Evolutionary conservation across 2,113 vertebrate genomes (phyloP).

Genomic region (Peromyscus leucopus): DNA sequence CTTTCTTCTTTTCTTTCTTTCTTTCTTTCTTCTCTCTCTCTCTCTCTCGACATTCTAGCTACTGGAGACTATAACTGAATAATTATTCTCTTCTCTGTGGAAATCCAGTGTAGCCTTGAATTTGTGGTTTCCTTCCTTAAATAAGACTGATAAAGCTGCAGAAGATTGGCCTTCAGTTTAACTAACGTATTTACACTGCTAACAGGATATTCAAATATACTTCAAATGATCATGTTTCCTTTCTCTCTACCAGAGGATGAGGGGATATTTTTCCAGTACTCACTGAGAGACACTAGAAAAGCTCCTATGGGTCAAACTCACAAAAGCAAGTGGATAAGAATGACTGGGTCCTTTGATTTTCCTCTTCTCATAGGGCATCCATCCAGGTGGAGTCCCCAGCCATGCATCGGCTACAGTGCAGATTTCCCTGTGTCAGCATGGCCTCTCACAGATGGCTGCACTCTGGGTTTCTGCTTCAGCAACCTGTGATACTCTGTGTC

Average conservation of each 20-base stretch:
- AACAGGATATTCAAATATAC: neutral
- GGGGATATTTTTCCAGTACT: neutral
- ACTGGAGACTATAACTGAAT: neutral
- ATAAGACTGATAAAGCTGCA: neutral
- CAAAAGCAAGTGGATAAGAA: neutral
- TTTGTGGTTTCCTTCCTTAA: too few species aligned
- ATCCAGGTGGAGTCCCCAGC: neutral
- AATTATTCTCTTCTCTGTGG: neutral
- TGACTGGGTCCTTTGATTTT: neutral
- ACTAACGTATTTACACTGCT: neutral
- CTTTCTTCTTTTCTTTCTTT: too few species aligned
- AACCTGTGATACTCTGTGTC: neutral
- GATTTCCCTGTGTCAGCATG: neutral
- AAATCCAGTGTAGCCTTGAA: neutral
- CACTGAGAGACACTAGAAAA: neutral
- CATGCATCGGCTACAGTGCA: neutral
- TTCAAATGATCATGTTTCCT: neutral
- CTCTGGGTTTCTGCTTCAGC: neutral
- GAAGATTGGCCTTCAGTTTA: neutral
- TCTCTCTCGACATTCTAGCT: neutral
- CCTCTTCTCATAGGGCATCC: neutral
- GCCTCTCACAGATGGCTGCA: neutral
- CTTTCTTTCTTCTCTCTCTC: too few species aligned
- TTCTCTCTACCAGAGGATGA: too few species aligned
- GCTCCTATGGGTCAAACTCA: neutral